A percentile compares a stretch with the other conserved stretches of the same genome.
Conservation (phyloP, 1,140 invertebrate genomes). For the Daktulosphaira vitifoliae region DNA sequence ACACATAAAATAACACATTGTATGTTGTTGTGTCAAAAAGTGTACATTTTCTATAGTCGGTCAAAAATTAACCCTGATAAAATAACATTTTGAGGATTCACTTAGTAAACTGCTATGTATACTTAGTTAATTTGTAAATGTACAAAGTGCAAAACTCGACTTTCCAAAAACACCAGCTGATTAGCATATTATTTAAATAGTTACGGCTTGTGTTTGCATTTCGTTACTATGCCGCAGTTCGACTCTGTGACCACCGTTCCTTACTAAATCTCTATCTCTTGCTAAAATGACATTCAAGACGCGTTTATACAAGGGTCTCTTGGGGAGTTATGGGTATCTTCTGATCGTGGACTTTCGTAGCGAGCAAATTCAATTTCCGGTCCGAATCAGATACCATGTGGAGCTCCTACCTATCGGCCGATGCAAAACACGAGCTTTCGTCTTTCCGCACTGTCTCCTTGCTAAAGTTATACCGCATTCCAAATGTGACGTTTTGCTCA, state of each 20-base stretch:
- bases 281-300: slow-evolving; percentile 28
- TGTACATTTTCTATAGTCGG: too few species aligned
- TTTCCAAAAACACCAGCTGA: slow-evolving; percentile 23
- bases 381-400: slow-evolving; percentile 31
- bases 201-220: slow-evolving; percentile 3
- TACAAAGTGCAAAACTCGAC: neutral
- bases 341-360: slow-evolving; percentile 30
- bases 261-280: slow-evolving; percentile 13
- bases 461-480: neutral
- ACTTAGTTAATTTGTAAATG: slow-evolving; percentile 19
- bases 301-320: slow-evolving; percentile 27
- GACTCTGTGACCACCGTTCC: neutral
- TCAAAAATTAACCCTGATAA: too few species aligned
- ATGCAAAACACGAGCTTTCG: slow-evolving; percentile 4
- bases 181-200: slow-evolving; percentile 31
- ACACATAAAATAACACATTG: too few species aligned
- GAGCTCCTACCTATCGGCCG: slow-evolving; percentile 25
- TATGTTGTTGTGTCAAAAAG: too few species aligned
- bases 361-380: slow-evolving; percentile 33
- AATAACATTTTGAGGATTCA: too few species aligned
- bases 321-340: slow-evolving; percentile 27
- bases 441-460: neutral
- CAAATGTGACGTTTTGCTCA: slow-evolving; percentile 29
- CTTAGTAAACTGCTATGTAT: too few species aligned
- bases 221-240: neutral